Percentiles rank a stretch among this genome's conserved stretches.
Evolutionary conservation across 1,140 invertebrate species (phyloP).

Genomic region (Zaprionus capensis): DNA sequence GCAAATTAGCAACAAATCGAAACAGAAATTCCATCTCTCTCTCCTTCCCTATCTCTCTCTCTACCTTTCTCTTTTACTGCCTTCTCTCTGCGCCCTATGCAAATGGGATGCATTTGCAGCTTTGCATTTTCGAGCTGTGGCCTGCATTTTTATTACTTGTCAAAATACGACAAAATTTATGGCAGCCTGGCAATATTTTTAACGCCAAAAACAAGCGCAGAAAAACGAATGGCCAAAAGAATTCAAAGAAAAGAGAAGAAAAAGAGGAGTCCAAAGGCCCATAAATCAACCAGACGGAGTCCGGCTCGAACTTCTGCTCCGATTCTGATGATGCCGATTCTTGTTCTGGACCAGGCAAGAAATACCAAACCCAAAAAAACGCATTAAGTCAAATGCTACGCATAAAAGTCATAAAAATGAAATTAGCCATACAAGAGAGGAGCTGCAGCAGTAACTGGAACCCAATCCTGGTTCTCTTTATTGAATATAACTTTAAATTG

Average conservation of each 20-base stretch:
- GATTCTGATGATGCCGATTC: constrained; percentile 7
- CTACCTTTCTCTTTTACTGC: constrained; percentile 8
- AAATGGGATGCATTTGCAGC: constrained; percentile 62
- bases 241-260: constrained; percentile 60
- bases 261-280: constrained; percentile 6
- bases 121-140: constrained; percentile 54
- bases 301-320: constrained; percentile 41
- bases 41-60: background rate
- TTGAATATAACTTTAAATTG: constrained; percentile 36
- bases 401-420: constrained; percentile 77
- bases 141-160: constrained; percentile 80
- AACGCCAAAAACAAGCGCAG: constrained; percentile 65
- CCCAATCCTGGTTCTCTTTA: background rate
- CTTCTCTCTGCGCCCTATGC: constrained; percentile 41
- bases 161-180: constrained; percentile 78
- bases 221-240: constrained; percentile 34
- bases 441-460: constrained; percentile 9
- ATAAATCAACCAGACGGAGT: constrained; percentile 69
- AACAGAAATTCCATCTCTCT: background rate
- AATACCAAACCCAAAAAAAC: constrained; percentile 27
- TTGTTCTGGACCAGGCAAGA: constrained; percentile 17
- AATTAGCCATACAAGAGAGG: constrained; percentile 64
- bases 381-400: constrained; percentile 45
- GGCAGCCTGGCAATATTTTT: constrained; percentile 74
- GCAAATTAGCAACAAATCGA: constrained; percentile 71